Evolutionary conservation across 2,113 vertebrate genomes (phyloP).

Genomic region (Cyphomyrus plagiostoma): DNA sequence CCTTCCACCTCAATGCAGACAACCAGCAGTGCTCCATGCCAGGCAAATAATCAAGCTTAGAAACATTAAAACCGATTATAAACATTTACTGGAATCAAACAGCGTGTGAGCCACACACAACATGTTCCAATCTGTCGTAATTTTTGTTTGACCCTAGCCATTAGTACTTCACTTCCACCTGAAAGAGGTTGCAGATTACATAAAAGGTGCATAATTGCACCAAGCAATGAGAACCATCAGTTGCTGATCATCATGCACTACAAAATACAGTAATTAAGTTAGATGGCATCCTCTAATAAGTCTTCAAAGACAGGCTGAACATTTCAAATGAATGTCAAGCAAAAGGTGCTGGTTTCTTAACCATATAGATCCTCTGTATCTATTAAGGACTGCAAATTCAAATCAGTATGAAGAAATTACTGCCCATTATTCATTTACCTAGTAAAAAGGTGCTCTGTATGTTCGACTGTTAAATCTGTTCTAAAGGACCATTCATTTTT

Average conservation of each 20-base stretch:
- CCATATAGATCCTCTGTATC: neutral
- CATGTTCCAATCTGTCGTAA: neutral
- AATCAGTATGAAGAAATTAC: neutral
- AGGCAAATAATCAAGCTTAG: neutral
- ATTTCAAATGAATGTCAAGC: neutral
- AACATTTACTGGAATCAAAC: neutral
- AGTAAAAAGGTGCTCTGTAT: neutral
- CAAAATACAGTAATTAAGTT: neutral
- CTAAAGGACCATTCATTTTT: neutral
- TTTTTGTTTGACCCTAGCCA: neutral
- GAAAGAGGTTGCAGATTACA: neutral
- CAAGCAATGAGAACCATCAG: neutral
- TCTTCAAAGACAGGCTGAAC: neutral
- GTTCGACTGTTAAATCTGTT: neutral
- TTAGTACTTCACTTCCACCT: neutral
- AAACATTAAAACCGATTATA: neutral
- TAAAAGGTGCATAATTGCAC: neutral
- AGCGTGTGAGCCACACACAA: neutral
- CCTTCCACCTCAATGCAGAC: neutral
- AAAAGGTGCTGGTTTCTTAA: neutral
- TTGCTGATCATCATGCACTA: neutral
- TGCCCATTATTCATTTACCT: neutral
- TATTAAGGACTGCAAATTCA: neutral
- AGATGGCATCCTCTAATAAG: neutral
- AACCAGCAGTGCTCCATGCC: neutral